A percentile compares a stretch with the other conserved stretches of the same genome.
These are phyloP conservation scores for Lontra canadensis DNA, from an alignment of 2,113 vertebrate genomes.

Conservation along the genomic window DNA sequence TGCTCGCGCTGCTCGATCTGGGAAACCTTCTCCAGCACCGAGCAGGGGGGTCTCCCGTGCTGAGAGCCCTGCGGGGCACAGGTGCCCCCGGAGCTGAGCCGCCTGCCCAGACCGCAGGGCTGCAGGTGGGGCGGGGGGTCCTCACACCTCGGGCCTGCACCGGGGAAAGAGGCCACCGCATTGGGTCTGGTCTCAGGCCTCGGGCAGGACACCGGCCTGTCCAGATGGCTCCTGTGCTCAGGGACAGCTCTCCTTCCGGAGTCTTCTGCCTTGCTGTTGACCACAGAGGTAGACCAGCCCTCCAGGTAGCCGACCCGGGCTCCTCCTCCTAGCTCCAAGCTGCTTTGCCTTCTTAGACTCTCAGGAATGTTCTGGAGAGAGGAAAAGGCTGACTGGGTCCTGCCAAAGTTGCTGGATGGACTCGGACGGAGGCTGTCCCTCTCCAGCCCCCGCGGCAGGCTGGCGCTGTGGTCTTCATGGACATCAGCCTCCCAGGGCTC, in stretches of 20 bases:
- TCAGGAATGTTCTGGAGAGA: constrained; percentile 83
- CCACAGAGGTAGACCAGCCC: constrained; percentile 46
- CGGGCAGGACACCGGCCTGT: constrained; percentile 51
- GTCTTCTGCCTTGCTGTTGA: constrained; percentile 71
- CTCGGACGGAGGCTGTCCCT: constrained; percentile 69
- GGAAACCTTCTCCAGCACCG: constrained; percentile 94
- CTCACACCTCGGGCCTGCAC: constrained; percentile 81
- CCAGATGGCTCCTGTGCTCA: constrained; percentile 63
- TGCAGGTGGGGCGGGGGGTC: constrained; percentile 83
- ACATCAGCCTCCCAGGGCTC: constrained; percentile 71
- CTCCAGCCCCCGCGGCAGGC: neutral
- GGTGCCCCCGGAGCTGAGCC: constrained; percentile 78
- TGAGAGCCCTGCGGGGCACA: constrained; percentile 62
- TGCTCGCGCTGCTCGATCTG: constrained; percentile 92
- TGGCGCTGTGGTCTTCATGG: constrained; percentile 77
- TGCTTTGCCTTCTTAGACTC: constrained; percentile 74
- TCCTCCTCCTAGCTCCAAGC: constrained; percentile 39
- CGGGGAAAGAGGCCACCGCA: neutral
- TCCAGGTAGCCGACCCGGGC: constrained; percentile 66
- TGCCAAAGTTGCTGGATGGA: constrained; percentile 70
- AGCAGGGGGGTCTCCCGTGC: constrained; percentile 82
- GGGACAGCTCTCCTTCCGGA: constrained; percentile 57
- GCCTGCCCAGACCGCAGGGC: constrained; percentile 68
- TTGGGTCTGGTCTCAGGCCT: constrained; percentile 76
- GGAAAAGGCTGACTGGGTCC: constrained; percentile 75